phyloP scores from a whole-genome alignment of 2,888 invertebrate species.

The Lepidocyrtinus sp. region DNA sequence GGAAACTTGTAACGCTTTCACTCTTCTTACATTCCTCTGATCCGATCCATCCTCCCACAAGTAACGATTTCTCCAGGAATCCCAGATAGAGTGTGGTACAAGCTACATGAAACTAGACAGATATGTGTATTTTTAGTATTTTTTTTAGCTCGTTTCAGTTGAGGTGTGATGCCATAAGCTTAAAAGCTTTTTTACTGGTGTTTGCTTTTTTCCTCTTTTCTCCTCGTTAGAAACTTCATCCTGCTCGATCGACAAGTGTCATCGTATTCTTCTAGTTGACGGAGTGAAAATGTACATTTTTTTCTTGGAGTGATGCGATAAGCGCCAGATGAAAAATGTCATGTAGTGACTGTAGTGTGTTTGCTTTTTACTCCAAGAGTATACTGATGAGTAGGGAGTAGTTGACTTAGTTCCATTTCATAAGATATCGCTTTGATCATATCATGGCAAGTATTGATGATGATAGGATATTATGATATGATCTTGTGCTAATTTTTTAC shows the following conservation, averaged over 20 bases:
- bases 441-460: slow-evolving; percentile 11
- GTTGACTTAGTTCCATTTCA: slow-evolving; percentile 12
- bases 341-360: neutral
- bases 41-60: slow-evolving; percentile 14
- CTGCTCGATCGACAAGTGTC: slow-evolving; percentile 16
- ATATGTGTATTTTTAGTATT: neutral
- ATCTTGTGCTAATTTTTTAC: slow-evolving; percentile 12
- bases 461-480: neutral
- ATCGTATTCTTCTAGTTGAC: neutral
- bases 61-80: slow-evolving; percentile 7
- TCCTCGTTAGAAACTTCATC: slow-evolving; percentile 11
- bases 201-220: slow-evolving; percentile 23
- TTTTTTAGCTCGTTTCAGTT: too few species aligned
- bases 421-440: slow-evolving; percentile 10
- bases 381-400: too few species aligned
- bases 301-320: slow-evolving; percentile 2
- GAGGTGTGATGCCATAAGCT: slow-evolving; percentile 20
- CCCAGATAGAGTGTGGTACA: neutral
- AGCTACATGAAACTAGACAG: slow-evolving; percentile 9
- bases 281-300: slow-evolving; percentile 7
- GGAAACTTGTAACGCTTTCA: neutral
- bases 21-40: neutral
- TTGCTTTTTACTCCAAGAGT: too few species aligned
- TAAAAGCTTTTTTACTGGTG: slow-evolving; percentile 41
- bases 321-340: slow-evolving; percentile 6